These are phyloP conservation scores for Malacosoma neustria DNA, from an alignment of 2,888 invertebrate species.

Conservation along the genomic window DNA sequence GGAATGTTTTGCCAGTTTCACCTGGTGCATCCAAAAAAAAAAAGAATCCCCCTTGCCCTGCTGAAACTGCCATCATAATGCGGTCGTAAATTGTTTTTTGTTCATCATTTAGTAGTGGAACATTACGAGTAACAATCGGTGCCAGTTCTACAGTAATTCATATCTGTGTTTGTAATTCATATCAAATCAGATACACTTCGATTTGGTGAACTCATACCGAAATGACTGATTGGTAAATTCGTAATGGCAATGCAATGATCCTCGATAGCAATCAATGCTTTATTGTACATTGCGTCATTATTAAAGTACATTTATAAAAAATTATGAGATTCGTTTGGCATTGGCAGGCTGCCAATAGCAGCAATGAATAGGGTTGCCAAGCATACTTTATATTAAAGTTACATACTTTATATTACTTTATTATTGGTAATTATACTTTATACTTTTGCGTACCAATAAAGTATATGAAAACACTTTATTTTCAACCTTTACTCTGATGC, in stretches of 20 bases:
- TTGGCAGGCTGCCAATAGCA: no score
- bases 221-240: slow-evolving; percentile 17
- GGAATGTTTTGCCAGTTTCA: not conserved
- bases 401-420: no score
- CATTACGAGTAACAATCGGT: not conserved
- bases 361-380: no score
- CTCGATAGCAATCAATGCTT: slow-evolving; percentile 23
- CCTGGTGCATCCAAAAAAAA: not conserved
- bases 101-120: not conserved
- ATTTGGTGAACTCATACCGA: slow-evolving; percentile 19
- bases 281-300: slow-evolving; percentile 20
- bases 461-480: no score
- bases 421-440: no score
- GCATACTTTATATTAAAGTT: no score
- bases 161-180: not conserved
- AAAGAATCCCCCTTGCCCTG: not conserved
- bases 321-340: no score
- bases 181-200: not conserved
- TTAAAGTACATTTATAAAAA: no score
- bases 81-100: not conserved
- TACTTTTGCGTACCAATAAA: no score
- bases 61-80: not conserved
- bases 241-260: slow-evolving; percentile 20
- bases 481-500: no score
- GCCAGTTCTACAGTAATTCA: not conserved